Base-by-base conservation (phyloP, 2,888 invertebrate genomes). In the Lycophotia porphyrea region DNA sequence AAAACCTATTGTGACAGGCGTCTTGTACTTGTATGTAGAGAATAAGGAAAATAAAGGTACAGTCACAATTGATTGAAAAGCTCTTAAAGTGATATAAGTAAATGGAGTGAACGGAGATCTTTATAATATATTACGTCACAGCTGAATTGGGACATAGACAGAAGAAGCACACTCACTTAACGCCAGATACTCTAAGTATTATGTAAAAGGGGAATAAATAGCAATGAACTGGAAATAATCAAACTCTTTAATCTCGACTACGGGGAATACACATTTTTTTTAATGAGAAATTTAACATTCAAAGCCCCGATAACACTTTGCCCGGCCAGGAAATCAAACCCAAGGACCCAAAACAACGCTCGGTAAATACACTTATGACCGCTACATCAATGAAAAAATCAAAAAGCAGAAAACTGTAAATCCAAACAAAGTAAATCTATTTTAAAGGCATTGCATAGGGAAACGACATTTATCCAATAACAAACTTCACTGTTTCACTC, bases 1-100 rank as follows among this genome's bases (percentile, higher is more conserved):
- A 34, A 58, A 78, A 63, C 18, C 27, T 42, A 47, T 78, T 78
- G 78, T 47, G 63, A 58, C 55, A 49, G 27, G 39, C 47, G 47
- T 58, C 64, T 64, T 55, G 39, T 47, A 34, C 64, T 64, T 55
- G 39, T 47, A 34, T 24, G 34, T 42, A 55, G 27, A 0, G 39
- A 71, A 77, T 55, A 39, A 77, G 27, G 70, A 70, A 70, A 78
- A 71, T 34, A 21, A 55, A 55, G 24, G 34, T 15, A 27, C 44
- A 5, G 31, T 8, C 3, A 39, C 70, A 39, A 64, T 78, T 55
- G 39, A 78, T 70, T 63, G 70, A n/a, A 66, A 64, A 47, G 63
- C 71, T 78, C 24, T 52, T 70, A 39, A 55, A 36, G 21, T 55
- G n/a, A 52, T 47, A 21, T 31, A 34, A 67, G 47, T 42, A 52